These are phyloP conservation scores for Elachura formosa DNA, from an alignment of 2,113 vertebrate species.

Conservation along the genomic window DNA sequence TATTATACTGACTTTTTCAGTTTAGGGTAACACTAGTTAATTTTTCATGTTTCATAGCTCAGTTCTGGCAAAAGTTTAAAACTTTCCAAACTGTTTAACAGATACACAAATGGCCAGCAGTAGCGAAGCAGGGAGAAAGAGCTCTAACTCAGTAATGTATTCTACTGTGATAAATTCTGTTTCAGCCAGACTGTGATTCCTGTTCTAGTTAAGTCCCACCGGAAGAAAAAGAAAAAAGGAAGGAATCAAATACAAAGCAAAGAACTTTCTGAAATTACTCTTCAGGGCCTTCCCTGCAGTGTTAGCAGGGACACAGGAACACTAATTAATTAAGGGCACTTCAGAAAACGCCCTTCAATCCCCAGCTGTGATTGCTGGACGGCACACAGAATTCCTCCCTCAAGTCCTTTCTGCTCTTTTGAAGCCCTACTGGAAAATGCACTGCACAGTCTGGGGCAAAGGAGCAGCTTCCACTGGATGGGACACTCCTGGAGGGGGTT, in stretches of 20 bases:
- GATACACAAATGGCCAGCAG: not conserved
- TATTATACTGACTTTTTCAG: not conserved
- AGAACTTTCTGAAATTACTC: not conserved
- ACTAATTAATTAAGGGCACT: conserved; percentile 5
- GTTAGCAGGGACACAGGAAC: not conserved
- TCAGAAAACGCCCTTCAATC: conserved; percentile 29
- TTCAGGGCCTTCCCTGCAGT: conserved; percentile 5
- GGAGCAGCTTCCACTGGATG: not conserved
- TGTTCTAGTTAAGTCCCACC: not conserved
- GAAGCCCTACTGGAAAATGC: not conserved
- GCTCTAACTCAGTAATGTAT: conserved; percentile 7
- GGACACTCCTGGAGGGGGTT: not conserved
- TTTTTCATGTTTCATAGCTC: not conserved
- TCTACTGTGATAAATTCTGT: conserved; percentile 26
- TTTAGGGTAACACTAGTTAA: not conserved
- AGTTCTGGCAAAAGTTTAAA: not conserved
- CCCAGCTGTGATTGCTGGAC: not conserved
- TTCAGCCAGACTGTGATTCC: conserved; percentile 16
- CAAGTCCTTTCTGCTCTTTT: not conserved
- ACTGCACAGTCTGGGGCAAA: not conserved
- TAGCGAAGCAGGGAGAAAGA: not conserved
- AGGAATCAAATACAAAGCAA: conserved; percentile 15
- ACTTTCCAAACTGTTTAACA: conserved; percentile 32
- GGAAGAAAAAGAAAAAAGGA: conserved; percentile 23
- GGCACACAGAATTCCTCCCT: not conserved